Evolutionary conservation across 2,797 vertebrate genomes (phyloP).

Genomic region (Acipenser oxyrinchus): DNA sequence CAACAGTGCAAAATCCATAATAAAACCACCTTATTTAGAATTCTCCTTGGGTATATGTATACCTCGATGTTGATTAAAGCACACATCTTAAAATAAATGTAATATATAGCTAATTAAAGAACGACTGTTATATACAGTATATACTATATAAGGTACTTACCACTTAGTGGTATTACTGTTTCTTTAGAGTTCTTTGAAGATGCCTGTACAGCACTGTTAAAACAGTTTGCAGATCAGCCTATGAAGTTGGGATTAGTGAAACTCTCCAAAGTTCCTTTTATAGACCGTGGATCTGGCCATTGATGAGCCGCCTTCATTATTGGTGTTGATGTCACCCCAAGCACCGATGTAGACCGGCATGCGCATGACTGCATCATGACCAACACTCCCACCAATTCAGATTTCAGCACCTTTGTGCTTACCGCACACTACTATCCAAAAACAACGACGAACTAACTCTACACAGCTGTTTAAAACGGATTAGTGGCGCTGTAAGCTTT

Average conservation of each 20-base stretch:
- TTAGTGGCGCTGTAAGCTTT: slow-evolving; percentile 16
- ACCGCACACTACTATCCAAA: slow-evolving; percentile 20
- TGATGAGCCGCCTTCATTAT: slow-evolving; percentile 65
- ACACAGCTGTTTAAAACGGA: slow-evolving; percentile 41
- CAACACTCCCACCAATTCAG: slow-evolving; percentile 55
- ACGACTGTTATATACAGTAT: background rate
- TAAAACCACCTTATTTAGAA: no score
- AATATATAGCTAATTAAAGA: background rate
- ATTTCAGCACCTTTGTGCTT: slow-evolving; percentile 59
- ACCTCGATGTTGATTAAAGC: slow-evolving; percentile 18
- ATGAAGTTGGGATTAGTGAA: slow-evolving; percentile 43
- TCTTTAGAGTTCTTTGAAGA: slow-evolving; percentile 30
- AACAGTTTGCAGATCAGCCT: slow-evolving; percentile 57
- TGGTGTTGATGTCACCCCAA: slow-evolving; percentile 68
- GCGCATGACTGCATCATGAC: slow-evolving; percentile 57
- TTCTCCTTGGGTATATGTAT: no score
- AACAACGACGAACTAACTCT: background rate
- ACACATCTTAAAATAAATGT: background rate
- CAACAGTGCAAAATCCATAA: no score
- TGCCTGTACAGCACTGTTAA: slow-evolving; percentile 27
- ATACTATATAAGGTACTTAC: slow-evolving; percentile 26
- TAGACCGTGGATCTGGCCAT: slow-evolving; percentile 61
- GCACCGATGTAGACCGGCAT: slow-evolving; percentile 62
- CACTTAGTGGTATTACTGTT: slow-evolving; percentile 36
- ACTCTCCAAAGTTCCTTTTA: slow-evolving; percentile 48